A percentile compares a stretch with the other conserved stretches of the same genome.
These are phyloP conservation scores for Tenthredo distinguenda DNA, from an alignment of 2,888 invertebrate species.

Conservation along the genomic window DNA sequence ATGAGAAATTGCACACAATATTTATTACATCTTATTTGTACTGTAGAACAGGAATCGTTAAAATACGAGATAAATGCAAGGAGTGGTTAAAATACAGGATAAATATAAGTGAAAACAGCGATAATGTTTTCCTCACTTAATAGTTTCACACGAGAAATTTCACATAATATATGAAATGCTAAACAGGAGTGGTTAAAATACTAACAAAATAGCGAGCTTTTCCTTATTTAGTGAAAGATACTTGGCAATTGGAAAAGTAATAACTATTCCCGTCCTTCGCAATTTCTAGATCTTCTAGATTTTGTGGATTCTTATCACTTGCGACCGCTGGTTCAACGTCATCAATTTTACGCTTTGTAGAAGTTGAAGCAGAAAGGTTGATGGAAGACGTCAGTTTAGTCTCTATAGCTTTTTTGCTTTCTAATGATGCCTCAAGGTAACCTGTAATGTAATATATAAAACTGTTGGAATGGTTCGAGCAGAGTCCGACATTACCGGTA, in stretches of 20 bases:
- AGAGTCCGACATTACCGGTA: too few species aligned
- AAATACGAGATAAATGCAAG: constrained; percentile 8
- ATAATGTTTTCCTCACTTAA: constrained; percentile 5
- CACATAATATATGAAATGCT: background rate
- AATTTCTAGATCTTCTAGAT: background rate
- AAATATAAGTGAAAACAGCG: background rate
- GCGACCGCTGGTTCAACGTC: constrained; percentile 6
- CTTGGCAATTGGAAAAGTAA: constrained; percentile 21
- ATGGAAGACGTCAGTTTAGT: constrained; percentile 20
- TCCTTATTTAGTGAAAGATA: constrained; percentile 18
- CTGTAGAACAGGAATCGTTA: background rate
- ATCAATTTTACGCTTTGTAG: constrained; percentile 15
- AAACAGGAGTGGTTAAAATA: background rate
- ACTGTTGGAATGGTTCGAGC: too few species aligned
- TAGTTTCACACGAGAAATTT: constrained; percentile 13
- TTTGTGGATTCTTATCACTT: background rate
- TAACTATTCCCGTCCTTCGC: background rate
- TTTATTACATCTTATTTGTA: background rate
- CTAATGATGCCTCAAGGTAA: constrained; percentile 9
- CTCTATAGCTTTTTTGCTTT: constrained; percentile 21
- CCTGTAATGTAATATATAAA: constrained; percentile 21
- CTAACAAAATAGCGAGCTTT: constrained; percentile 1
- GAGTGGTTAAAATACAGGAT: constrained; percentile 12
- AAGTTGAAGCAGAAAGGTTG: constrained; percentile 24
- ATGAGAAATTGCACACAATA: constrained; percentile 2